These are phyloP conservation scores for Microchirus variegatus DNA, from an alignment of 2,797 vertebrate genomes.

Conservation along the genomic window DNA sequence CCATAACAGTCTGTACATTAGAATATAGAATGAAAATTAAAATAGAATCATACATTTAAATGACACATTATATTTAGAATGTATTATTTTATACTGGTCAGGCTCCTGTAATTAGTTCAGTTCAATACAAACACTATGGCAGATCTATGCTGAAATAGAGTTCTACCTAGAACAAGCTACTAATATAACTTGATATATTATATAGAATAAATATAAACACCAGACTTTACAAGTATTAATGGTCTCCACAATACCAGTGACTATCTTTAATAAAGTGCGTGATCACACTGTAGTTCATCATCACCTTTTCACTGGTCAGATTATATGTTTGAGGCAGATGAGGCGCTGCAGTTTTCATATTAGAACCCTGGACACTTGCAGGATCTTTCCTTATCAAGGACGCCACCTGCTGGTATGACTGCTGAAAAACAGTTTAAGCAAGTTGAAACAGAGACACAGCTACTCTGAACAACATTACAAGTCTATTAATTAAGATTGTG, in stretches of 20 bases:
- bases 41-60: neutral
- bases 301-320: constrained; percentile 76
- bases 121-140: neutral
- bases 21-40: neutral
- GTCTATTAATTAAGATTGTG: neutral
- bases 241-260: neutral
- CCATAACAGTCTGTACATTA: constrained; percentile 60
- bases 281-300: too few species aligned
- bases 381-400: constrained; percentile 75
- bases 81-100: neutral
- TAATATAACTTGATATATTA: too few species aligned
- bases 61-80: neutral
- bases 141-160: neutral
- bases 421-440: constrained; percentile 17
- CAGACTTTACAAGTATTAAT: neutral
- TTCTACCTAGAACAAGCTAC: too few species aligned
- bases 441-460: neutral
- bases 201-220: too few species aligned
- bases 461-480: neutral
- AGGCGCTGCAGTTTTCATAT: constrained; percentile 62
- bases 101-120: neutral
- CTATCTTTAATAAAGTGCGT: neutral
- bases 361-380: constrained; percentile 53
- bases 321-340: constrained; percentile 69
- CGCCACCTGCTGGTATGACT: constrained; percentile 73